Percentiles rank a stretch among this genome's conserved stretches.
These are phyloP conservation scores for Agrilus biguttatus DNA, from an alignment of 2,888 invertebrate species.

Conservation along the genomic window DNA sequence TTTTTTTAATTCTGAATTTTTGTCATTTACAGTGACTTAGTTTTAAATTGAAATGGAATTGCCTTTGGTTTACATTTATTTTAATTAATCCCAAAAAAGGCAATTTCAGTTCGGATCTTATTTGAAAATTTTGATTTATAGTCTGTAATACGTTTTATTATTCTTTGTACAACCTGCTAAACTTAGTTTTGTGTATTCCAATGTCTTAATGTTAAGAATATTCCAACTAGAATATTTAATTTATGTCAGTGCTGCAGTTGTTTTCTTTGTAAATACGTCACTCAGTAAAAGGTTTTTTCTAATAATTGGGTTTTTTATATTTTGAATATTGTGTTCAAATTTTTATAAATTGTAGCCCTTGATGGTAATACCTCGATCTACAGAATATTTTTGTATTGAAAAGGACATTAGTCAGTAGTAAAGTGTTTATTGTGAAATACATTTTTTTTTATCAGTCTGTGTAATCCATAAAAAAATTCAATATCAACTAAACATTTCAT, in stretches of 20 bases:
- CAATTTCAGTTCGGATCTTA: conserved; percentile 3
- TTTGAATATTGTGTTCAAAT: not conserved
- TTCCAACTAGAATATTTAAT: conserved; percentile 15
- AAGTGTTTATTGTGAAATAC: too few relatives aligned
- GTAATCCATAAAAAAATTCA: too few relatives aligned
- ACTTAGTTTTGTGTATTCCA: conserved; percentile 7
- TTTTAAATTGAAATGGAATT: conserved; percentile 9
- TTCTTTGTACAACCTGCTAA: conserved; percentile 1
- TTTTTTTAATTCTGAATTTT: conserved; percentile 9
- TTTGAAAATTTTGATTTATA: not conserved
- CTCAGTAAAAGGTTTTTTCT: conserved; percentile 28
- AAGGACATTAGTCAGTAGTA: too few relatives aligned
- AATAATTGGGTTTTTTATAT: conserved; percentile 4
- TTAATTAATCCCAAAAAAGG: conserved; percentile 1
- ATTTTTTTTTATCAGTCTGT: too few relatives aligned
- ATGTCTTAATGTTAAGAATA: conserved; percentile 6
- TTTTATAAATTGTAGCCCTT: too few relatives aligned
- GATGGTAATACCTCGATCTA: too few relatives aligned
- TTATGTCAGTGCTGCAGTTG: conserved; percentile 11
- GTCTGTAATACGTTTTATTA: not conserved
- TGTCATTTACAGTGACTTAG: conserved; percentile 13
- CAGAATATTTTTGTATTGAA: too few relatives aligned
- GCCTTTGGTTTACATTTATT: conserved; percentile 5
- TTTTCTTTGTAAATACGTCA: conserved; percentile 26
- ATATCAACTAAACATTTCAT: too few relatives aligned